Conservation (phyloP, 2,113 vertebrate genomes). For the Sorex fumeus region DNA sequence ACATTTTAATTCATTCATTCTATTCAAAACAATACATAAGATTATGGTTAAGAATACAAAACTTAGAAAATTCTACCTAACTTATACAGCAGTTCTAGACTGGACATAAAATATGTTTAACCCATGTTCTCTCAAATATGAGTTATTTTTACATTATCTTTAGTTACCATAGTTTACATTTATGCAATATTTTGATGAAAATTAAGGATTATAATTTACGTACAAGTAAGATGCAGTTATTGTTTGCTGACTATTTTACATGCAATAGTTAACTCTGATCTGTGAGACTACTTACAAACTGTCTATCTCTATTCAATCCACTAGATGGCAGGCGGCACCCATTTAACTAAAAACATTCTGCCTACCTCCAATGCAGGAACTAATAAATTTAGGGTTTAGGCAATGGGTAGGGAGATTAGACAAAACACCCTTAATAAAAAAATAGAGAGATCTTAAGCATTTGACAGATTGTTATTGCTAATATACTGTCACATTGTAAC, state of each 20-base stretch:
- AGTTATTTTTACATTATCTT: neutral
- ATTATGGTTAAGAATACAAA: neutral
- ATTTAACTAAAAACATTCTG: conserved; percentile 9
- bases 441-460: too few relatives aligned
- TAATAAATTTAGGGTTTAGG: neutral
- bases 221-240: neutral
- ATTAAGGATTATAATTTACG: neutral
- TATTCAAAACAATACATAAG: neutral
- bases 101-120: conserved; percentile 1
- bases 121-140: neutral
- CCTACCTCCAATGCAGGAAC: neutral
- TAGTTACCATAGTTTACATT: neutral
- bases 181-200: neutral
- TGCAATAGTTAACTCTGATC: neutral
- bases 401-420: neutral
- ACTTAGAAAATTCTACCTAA: neutral
- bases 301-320: conserved; percentile 12
- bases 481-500: too few relatives aligned
- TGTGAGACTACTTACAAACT: neutral
- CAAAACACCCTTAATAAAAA: too few relatives aligned
- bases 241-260: neutral
- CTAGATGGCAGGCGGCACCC: conserved; percentile 79
- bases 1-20: neutral
- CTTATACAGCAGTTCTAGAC: neutral
- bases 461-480: too few relatives aligned